A percentile compares a stretch with the other conserved stretches of the same genome.
phyloP scores from a whole-genome alignment of 2,888 invertebrate genomes.

The Lithophane leautieri region DNA sequence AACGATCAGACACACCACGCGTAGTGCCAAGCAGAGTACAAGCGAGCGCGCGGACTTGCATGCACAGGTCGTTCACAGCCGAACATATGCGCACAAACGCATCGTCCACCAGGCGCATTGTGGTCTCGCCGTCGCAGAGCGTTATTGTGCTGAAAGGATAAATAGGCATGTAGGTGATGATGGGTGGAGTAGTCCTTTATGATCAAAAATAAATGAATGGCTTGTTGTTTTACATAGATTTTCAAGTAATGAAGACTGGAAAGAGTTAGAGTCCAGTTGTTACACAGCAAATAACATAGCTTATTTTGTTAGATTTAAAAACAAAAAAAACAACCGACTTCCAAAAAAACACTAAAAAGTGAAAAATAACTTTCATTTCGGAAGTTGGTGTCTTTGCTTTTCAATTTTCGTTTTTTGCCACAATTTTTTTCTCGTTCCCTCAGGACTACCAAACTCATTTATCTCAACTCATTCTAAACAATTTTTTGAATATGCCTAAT shows the following conservation, averaged over 20 bases:
- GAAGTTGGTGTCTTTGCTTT: too few species aligned
- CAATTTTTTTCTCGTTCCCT: too few species aligned
- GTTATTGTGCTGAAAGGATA: slow-evolving; percentile 91
- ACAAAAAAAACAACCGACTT: too few species aligned
- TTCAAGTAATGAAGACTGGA: background rate
- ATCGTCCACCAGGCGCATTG: slow-evolving; percentile 97
- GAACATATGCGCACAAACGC: slow-evolving; percentile 98
- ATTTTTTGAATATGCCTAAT: too few species aligned
- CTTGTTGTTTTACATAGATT: background rate
- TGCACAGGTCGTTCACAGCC: slow-evolving; percentile 97
- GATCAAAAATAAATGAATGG: background rate
- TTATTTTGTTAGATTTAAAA: too few species aligned
- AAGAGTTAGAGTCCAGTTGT: background rate
- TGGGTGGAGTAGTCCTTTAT: background rate
- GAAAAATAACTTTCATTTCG: too few species aligned
- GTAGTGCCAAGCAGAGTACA: slow-evolving; percentile 96
- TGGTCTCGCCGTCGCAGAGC: slow-evolving; percentile 94
- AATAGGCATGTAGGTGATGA: background rate
- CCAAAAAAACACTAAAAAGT: too few species aligned
- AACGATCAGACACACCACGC: slow-evolving; percentile 95
- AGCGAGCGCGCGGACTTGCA: slow-evolving; percentile 96
- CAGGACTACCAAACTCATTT: too few species aligned
- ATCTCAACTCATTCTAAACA: too few species aligned
- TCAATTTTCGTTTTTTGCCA: too few species aligned
- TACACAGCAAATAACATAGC: background rate